A percentile compares a stretch with the other conserved stretches of the same genome.
phyloP scores from a whole-genome alignment of 2,797 vertebrate genomes.

The Helicolenus hilgendorfi region DNA sequence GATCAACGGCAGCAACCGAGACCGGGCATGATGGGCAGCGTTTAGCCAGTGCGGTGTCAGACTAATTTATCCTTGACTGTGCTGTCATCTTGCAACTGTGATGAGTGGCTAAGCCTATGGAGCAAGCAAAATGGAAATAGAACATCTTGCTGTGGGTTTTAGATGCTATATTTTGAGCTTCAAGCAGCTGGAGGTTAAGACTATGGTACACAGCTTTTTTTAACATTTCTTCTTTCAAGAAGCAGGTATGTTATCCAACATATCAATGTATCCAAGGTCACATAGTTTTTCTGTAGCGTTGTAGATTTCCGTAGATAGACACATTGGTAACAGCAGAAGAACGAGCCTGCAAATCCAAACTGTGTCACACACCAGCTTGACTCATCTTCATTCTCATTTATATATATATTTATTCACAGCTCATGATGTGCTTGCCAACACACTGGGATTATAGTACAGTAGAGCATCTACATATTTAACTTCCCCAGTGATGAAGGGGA shows the following conservation, averaged over 20 bases:
- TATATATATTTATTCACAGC: conserved; percentile 35
- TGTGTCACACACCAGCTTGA: conserved; percentile 60
- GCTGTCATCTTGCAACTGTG: conserved; percentile 55
- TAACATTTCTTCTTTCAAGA: not conserved
- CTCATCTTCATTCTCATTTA: conserved; percentile 50
- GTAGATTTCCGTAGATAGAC: conserved; percentile 13
- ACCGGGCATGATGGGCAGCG: conserved; percentile 46
- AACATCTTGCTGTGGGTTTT: conserved; percentile 64
- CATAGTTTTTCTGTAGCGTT: not conserved
- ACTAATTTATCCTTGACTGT: conserved; percentile 68
- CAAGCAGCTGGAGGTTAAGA: conserved; percentile 37
- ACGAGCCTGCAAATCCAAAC: conserved; percentile 32
- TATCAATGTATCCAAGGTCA: not conserved
- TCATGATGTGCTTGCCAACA: conserved; percentile 56
- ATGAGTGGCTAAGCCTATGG: conserved; percentile 62
- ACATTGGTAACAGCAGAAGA: conserved; percentile 11
- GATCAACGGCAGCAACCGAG: conserved; percentile 31
- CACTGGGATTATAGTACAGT: conserved; percentile 52
- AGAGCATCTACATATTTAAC: conserved; percentile 50
- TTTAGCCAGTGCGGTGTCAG: conserved; percentile 65
- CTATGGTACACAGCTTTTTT: conserved; percentile 1
- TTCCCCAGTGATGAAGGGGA: conserved; percentile 20
- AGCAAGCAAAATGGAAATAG: conserved; percentile 49
- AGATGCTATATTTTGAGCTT: conserved; percentile 36
- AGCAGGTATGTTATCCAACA: conserved; percentile 1